These are phyloP conservation scores for Rhopalosiphum nymphaeae DNA, from an alignment of 2,888 invertebrate genomes.

Conservation along the genomic window DNA sequence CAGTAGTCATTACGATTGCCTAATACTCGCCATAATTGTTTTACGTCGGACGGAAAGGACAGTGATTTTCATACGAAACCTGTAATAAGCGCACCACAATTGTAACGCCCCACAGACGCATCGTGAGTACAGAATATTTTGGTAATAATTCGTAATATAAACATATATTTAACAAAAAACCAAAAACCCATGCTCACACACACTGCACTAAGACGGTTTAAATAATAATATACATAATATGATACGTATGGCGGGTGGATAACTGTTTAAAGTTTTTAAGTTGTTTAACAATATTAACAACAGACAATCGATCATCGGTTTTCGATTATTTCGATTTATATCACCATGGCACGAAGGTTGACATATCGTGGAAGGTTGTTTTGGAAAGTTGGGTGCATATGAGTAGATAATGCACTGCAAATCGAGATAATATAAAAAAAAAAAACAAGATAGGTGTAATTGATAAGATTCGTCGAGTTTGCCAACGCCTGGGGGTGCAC, in stretches of 20 bases:
- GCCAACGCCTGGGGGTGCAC: background rate
- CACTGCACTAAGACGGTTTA: background rate
- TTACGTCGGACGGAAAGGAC: slow-evolving; percentile 20
- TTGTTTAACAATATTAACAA: too few relatives aligned
- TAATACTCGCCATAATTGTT: slow-evolving; percentile 53
- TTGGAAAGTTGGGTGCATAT: background rate
- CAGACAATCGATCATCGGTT: background rate
- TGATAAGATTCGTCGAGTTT: slow-evolving; percentile 16
- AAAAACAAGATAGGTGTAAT: background rate
- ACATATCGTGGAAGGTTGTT: background rate
- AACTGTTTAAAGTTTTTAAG: background rate
- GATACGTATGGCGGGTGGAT: background rate
- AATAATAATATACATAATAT: background rate
- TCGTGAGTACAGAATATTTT: background rate
- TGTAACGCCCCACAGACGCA: slow-evolving; percentile 27
- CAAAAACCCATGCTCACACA: background rate
- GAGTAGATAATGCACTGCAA: background rate
- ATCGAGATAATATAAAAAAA: background rate
- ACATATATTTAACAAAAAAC: background rate
- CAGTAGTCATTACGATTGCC: slow-evolving; percentile 49
- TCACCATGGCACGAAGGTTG: background rate
- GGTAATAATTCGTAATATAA: slow-evolving; percentile 20
- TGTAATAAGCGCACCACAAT: slow-evolving; percentile 31
- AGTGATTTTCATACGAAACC: slow-evolving; percentile 51
- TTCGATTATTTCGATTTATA: background rate